Conservation (phyloP, 2,797 vertebrate genomes). For the Phalanger gymnotis region DNA sequence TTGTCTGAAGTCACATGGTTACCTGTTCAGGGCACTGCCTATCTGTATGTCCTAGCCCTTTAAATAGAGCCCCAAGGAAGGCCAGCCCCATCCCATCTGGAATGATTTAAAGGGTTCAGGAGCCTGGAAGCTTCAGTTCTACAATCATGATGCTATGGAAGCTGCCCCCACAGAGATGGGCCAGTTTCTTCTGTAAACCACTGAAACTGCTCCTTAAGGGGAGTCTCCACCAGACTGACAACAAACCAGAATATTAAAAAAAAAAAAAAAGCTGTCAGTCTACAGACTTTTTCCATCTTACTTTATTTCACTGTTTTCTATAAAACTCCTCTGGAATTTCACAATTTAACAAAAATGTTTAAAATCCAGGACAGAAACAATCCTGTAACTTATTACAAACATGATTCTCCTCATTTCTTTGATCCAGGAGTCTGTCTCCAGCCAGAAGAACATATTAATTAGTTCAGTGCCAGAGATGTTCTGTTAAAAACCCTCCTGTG, state of each 20-base stretch:
- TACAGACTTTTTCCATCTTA: conserved; percentile 80
- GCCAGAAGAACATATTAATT: conserved; percentile 75
- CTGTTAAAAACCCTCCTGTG: conserved; percentile 80
- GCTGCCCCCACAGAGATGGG: neutral
- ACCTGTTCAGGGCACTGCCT: neutral
- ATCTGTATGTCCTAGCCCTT: neutral
- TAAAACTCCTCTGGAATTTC: conserved; percentile 89
- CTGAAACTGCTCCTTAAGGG: neutral
- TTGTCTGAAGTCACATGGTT: neutral
- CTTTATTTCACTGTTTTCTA: conserved; percentile 88
- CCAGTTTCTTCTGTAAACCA: neutral
- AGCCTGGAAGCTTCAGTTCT: neutral
- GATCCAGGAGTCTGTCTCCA: conserved; percentile 79
- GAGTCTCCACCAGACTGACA: neutral
- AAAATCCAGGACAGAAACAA: conserved; percentile 86
- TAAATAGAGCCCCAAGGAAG: neutral
- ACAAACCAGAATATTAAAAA: neutral
- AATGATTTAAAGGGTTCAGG: neutral
- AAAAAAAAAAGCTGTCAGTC: neutral
- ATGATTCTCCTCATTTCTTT: conserved; percentile 69
- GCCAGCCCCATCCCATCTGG: neutral
- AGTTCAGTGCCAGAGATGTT: conserved; percentile 73
- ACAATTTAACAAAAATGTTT: conserved; percentile 88
- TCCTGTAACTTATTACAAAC: conserved; percentile 86
- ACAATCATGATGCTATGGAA: neutral